Conservation (phyloP, 2,113 vertebrate species). For the Microcebus lehilahytsara region DNA sequence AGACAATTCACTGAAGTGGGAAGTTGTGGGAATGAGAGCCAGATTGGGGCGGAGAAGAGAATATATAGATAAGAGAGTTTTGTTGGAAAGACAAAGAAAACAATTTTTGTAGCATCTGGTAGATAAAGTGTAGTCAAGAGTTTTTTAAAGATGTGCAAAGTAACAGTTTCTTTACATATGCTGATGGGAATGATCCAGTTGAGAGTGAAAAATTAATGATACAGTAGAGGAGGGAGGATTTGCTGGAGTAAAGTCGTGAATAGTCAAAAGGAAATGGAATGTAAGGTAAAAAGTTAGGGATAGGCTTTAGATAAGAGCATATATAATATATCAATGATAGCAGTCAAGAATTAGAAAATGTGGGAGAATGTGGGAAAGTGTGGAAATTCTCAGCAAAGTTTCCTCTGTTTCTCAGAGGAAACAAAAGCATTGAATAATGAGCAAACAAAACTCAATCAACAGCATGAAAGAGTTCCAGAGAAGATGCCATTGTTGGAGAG, state of each 20-base stretch:
- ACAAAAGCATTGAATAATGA: neutral
- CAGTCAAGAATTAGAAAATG: neutral
- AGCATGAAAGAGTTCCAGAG: neutral
- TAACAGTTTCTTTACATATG: neutral
- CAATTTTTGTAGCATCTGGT: neutral
- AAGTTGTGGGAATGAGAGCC: neutral
- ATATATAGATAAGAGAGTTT: neutral
- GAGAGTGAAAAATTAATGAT: neutral
- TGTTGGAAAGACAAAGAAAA: neutral
- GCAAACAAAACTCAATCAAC: constrained; percentile 24
- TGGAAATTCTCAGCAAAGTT: neutral
- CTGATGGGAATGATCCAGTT: neutral
- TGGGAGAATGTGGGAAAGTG: neutral
- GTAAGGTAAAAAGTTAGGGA: neutral
- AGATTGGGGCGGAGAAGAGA: neutral
- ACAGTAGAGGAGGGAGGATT: neutral
- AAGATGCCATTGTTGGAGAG: neutral
- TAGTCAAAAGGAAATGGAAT: neutral
- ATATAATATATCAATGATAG: neutral
- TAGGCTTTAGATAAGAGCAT: neutral
- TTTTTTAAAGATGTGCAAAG: neutral
- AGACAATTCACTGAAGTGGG: neutral
- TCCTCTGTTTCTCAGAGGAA: neutral
- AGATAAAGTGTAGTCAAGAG: neutral
- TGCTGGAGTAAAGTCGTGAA: neutral